Evolutionary conservation across 2,113 vertebrate species (phyloP).

Genomic region (Ibidorhyncha struthersii): DNA sequence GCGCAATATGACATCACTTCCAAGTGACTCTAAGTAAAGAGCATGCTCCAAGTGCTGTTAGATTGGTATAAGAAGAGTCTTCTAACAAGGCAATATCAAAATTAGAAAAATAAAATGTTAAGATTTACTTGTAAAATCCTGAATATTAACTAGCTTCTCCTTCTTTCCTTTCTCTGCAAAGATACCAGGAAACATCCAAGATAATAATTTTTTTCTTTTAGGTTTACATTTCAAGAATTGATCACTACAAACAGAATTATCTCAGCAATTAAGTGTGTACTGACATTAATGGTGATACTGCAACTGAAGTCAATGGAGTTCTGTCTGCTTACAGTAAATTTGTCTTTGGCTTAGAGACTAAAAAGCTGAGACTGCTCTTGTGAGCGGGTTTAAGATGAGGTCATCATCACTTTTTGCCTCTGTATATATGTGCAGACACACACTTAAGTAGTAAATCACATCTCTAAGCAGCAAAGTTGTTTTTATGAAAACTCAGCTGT

Average conservation of each 20-base stretch:
- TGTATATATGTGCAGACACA: neutral
- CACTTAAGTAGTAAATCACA: slow-evolving; percentile 46
- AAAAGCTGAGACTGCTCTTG: neutral
- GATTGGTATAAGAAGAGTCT: neutral
- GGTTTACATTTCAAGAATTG: neutral
- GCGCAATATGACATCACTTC: neutral
- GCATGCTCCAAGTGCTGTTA: neutral
- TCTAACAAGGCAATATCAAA: neutral
- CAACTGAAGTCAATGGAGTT: neutral
- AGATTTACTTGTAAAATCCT: neutral
- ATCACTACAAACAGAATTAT: neutral
- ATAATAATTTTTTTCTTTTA: neutral
- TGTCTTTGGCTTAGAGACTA: neutral
- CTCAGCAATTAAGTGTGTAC: neutral
- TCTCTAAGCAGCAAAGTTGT: slow-evolving; percentile 46
- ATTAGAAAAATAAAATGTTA: neutral
- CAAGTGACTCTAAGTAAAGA: neutral
- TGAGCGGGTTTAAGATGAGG: slow-evolving; percentile 18
- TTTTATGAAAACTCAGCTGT: slow-evolving; percentile 54
- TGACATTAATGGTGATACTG: neutral
- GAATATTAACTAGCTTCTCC: neutral
- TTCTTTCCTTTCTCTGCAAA: neutral
- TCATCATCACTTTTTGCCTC: slow-evolving; percentile 55
- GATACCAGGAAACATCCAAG: neutral
- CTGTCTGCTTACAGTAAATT: neutral